Conservation (phyloP, 2,888 invertebrate species). For the Glaucopsyche alexis region DNA sequence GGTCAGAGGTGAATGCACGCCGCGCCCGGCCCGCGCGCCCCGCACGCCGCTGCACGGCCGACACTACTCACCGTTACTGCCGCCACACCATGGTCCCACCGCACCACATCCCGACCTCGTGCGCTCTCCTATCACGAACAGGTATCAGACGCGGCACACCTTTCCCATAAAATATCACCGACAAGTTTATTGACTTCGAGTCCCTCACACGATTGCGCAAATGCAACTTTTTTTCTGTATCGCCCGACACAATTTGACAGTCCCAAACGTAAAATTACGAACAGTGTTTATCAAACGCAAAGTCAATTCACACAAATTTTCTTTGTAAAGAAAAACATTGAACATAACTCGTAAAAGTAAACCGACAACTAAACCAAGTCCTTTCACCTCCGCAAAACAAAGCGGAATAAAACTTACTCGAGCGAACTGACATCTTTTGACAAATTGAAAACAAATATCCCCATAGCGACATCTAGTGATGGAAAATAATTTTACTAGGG, state of each 20-base stretch:
- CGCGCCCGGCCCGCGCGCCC: slow-evolving; percentile 51
- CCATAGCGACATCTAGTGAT: slow-evolving; percentile 54
- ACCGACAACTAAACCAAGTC: slow-evolving; percentile 53
- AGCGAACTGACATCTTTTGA: slow-evolving; percentile 54
- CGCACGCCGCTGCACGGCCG: slow-evolving; percentile 48
- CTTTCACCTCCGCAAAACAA: slow-evolving; percentile 78
- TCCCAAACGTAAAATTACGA: slow-evolving; percentile 50
- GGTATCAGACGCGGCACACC: slow-evolving; percentile 77
- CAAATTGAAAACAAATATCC: slow-evolving; percentile 51
- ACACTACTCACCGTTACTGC: slow-evolving; percentile 63
- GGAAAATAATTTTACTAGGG: neutral
- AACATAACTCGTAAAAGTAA: slow-evolving; percentile 57
- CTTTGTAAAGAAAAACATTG: slow-evolving; percentile 67
- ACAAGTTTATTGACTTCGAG: slow-evolving; percentile 79
- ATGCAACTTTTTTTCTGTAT: slow-evolving; percentile 54
- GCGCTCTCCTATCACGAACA: slow-evolving; percentile 66
- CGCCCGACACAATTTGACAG: slow-evolving; percentile 58
- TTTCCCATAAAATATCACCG: slow-evolving; percentile 78
- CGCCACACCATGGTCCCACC: slow-evolving; percentile 59
- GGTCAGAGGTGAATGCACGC: slow-evolving; percentile 79
- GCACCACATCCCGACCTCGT: slow-evolving; percentile 55
- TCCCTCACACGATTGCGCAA: slow-evolving; percentile 70
- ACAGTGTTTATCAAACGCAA: slow-evolving; percentile 55
- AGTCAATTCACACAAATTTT: slow-evolving; percentile 63
- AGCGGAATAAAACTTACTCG: slow-evolving; percentile 66